Evolutionary conservation across 2,888 invertebrate genomes (phyloP), one percentile per base, ranked within the genome.

Genomic region (Himalopsyche tibetana): DNA sequence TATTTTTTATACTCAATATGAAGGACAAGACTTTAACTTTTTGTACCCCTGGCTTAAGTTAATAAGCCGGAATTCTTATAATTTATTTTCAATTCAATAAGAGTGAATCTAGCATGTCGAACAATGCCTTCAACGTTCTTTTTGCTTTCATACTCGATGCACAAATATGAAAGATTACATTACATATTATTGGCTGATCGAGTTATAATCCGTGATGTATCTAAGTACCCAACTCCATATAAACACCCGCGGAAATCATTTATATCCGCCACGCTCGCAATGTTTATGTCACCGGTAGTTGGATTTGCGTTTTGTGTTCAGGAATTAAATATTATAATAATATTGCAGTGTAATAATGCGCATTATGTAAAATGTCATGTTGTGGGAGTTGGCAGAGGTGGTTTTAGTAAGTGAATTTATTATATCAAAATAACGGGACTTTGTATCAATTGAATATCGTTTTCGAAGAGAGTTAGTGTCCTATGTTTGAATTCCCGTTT

Each of bases 251-350:
- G 63, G 63, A 63, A 63, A 28, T 19, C 63, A 63, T 63, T 63
- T 63, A 63, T 63, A 63, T 63, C 28, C 63, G 63, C 63, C 63
- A 19, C 8, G 63, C 28, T 28, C 28, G 6, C 28, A 63, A 19
- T 63, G 63, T 63, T 63, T 63, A 63, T 63, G 63, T 19, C 63
- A 19, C 63, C 63, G 63, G 63, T 63, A 63, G 63, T 63, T 19
- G 8, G 19, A 63, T 19, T 63, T 56, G 56, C 56, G 56, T 56
- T 56, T 56, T 63, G 11, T 63, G 63, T 28, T 63, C 63, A 63
- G 63, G 63, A 63, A 63, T 63, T 63, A 63, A 63, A 63, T 63
- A 63, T 63, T 63, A 63, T 19, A 5, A 19, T 28, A 9, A 63
- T 63, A 19, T 63, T 63, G 63, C 28, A 11, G 15, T 51, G 51